These are phyloP conservation scores for Hippoglossus hippoglossus DNA, from an alignment of 2,797 vertebrate species.

Conservation along the genomic window DNA sequence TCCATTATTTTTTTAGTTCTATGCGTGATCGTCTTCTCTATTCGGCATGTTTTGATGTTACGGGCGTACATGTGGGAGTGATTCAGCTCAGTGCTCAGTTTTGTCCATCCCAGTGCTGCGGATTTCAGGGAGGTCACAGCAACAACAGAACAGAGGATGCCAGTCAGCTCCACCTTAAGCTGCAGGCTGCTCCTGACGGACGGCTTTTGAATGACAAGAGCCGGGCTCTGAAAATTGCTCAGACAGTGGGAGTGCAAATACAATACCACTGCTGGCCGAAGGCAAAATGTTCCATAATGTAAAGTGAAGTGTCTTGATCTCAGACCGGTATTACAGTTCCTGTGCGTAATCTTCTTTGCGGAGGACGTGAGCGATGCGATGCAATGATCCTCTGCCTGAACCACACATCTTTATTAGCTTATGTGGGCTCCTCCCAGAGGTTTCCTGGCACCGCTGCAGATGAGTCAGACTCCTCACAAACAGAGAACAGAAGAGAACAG, in stretches of 20 bases:
- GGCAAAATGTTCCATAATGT: slow-evolving; percentile 9
- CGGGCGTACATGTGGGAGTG: neutral
- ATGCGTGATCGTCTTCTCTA: no score
- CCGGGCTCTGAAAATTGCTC: slow-evolving; percentile 8
- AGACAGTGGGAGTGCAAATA: neutral
- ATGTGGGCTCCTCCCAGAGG: slow-evolving; percentile 15
- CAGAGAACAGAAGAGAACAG: slow-evolving; percentile 17
- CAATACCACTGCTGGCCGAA: neutral
- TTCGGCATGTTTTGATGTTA: neutral
- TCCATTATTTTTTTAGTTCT: no score
- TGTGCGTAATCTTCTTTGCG: neutral
- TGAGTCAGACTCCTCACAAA: slow-evolving; percentile 42
- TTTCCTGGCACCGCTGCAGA: slow-evolving; percentile 14
- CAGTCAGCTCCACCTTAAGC: neutral
- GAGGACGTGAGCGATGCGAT: slow-evolving; percentile 14
- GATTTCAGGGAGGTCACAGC: slow-evolving; percentile 13
- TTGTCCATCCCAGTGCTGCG: neutral
- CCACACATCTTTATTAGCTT: slow-evolving; percentile 3
- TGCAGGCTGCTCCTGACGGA: neutral
- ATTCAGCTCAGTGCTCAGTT: slow-evolving; percentile 10
- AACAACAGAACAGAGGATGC: slow-evolving; percentile 9
- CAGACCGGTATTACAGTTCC: neutral
- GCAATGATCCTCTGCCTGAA: slow-evolving; percentile 6
- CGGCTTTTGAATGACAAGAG: neutral
- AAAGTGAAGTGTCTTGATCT: slow-evolving; percentile 11